Base-by-base conservation (phyloP, 2,888 invertebrate species). In the Pyrochroa serraticornis region DNA sequence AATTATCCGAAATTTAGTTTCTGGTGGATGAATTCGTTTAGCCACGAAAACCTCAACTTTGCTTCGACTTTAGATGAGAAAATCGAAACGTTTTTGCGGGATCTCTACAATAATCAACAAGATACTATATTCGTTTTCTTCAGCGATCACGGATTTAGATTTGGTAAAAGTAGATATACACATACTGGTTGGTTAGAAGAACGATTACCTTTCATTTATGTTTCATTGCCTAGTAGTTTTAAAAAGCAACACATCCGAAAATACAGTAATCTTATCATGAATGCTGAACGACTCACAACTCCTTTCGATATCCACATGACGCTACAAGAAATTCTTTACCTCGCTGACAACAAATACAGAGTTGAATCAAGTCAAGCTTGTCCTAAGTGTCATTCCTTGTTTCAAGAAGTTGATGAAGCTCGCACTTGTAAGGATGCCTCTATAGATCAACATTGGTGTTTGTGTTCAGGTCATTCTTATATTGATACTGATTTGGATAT, bases 1-100 rank as follows among this genome's bases (percentile, higher is more conserved):
- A 79, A 83, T 31, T 79, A 84, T 5, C 83, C 87, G 0, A 88
- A 84, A 71, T 92, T 92, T 67, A 90, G 90, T 0, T 80, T 92
- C n/a, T 90, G 91, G 73, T 92, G 92, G 92, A 84, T 89, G 63
- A 91, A 90, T 70, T 86, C 88, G 10, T 87, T 88, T 63, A 91
- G 89, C 67, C 91, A 91, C 72, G 86, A 90, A 62, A 82, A 84
- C 48, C 80, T 88, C 30, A 89, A 87, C 69, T 83, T 85, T 6
- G 85, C 88, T 0, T 84, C 87, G 13, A 82, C 85, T 7, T 86
- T 89, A 79, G 92, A 92, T 69, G 78, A 75, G 5, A 82, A 85
- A 49, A 74, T 90, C 48, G 80, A 83, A 37, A 77, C 81, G 13
- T 87, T 88, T 68, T 79, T 90, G 31, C 79, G 83, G 56, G 22